phyloP scores from a whole-genome alignment of 1,140 invertebrate species.

The Drosophila willistoni region DNA sequence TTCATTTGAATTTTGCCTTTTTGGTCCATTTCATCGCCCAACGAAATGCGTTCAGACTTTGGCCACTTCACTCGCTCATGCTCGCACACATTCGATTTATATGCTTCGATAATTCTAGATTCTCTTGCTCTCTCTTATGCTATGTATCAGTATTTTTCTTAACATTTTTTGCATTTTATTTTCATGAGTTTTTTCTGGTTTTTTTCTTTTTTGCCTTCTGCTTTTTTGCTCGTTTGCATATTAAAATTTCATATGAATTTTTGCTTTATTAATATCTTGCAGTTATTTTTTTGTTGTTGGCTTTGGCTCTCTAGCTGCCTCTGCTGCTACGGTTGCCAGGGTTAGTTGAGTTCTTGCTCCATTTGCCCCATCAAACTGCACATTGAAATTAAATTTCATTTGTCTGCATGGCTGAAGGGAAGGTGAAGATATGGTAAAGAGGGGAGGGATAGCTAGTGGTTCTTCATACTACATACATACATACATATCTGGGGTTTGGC shows the following conservation, averaged over 20 bases:
- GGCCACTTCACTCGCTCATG: slow-evolving; percentile 18
- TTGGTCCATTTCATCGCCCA: slow-evolving; percentile 47
- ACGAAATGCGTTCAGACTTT: slow-evolving; percentile 28
- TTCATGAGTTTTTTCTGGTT: slow-evolving; percentile 18
- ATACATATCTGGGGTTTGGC: slow-evolving; percentile 52
- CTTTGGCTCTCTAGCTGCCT: slow-evolving; percentile 38
- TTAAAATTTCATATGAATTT: slow-evolving; percentile 80
- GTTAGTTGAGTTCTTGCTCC: slow-evolving; percentile 71
- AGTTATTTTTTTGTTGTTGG: slow-evolving; percentile 66
- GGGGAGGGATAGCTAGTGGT: slow-evolving; percentile 25
- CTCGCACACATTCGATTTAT: slow-evolving; percentile 67
- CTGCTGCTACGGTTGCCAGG: slow-evolving; percentile 32
- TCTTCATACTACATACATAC: slow-evolving; percentile 23
- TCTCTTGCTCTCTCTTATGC: slow-evolving; percentile 31
- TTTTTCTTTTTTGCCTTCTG: slow-evolving; percentile 40
- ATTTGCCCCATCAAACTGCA: slow-evolving; percentile 76
- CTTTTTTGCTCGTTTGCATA: slow-evolving; percentile 74
- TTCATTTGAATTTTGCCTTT: slow-evolving; percentile 20
- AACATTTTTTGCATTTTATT: slow-evolving; percentile 10
- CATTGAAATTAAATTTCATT: slow-evolving; percentile 77
- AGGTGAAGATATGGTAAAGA: slow-evolving; percentile 18
- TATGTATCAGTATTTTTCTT: slow-evolving; percentile 45
- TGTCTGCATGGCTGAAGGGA: slow-evolving; percentile 21
- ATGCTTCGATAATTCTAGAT: slow-evolving; percentile 68
- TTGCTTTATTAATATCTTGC: slow-evolving; percentile 79